Conservation (phyloP, 1,140 invertebrate genomes). For the Lepidurus arcticus region DNA sequence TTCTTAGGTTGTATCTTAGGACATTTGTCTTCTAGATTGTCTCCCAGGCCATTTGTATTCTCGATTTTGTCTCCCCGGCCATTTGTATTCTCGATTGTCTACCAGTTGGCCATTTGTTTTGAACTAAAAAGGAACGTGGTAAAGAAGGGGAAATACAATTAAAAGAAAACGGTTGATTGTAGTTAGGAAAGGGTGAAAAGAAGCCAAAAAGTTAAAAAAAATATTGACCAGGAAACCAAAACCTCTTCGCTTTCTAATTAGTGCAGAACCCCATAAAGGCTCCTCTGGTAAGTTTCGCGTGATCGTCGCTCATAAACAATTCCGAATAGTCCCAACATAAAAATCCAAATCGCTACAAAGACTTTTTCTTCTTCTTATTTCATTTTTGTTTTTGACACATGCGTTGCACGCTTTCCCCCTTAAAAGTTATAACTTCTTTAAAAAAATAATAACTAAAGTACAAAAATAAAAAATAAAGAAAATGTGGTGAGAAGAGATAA, state of each 20-base stretch:
- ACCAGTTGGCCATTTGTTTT: neutral
- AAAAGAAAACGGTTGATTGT: neutral
- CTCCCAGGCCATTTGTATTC: too few species aligned
- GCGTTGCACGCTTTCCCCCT: too few species aligned
- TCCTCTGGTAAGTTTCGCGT: neutral
- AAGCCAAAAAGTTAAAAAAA: neutral
- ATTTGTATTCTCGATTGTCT: too few species aligned
- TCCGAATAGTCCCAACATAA: neutral
- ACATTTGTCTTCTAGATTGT: too few species aligned
- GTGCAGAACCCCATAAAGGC: conserved; percentile 14
- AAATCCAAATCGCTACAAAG: neutral
- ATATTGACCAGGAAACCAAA: neutral
- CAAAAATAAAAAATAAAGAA: too few species aligned
- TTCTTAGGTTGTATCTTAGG: too few species aligned
- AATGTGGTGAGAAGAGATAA: too few species aligned
- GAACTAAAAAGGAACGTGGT: neutral
- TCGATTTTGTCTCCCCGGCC: too few species aligned
- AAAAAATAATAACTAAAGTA: too few species aligned
- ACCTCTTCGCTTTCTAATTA: neutral
- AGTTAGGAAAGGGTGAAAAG: neutral
- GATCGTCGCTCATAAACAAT: conserved; percentile 3
- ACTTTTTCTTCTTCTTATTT: neutral
- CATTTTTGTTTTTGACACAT: neutral
- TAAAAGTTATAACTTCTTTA: too few species aligned
- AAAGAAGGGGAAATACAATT: neutral